Percentiles rank a stretch among this genome's conserved stretches.
Evolutionary conservation across 2,888 invertebrate genomes (phyloP).

Genomic region (Syrphus vitripennis): DNA sequence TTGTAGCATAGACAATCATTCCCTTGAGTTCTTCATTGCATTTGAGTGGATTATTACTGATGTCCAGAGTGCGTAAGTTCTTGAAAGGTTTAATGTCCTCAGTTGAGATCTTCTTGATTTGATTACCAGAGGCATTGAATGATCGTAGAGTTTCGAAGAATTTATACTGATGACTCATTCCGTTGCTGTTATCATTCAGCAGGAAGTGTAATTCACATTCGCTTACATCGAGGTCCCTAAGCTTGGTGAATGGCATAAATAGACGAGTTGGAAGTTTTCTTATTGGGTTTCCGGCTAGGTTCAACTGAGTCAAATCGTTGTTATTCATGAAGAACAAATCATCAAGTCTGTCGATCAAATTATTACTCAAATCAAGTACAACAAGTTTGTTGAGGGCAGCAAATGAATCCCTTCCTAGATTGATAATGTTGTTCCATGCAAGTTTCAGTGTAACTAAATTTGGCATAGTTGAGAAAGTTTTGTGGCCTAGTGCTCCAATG

Average conservation of each 20-base stretch:
- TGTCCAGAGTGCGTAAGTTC: constrained; percentile 81
- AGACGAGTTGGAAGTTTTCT: constrained; percentile 85
- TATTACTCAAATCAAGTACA: constrained; percentile 88
- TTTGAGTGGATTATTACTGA: constrained; percentile 85
- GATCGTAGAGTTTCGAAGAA: constrained; percentile 83
- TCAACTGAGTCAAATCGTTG: constrained; percentile 84
- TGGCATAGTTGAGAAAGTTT: constrained; percentile 88
- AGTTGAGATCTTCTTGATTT: constrained; percentile 77
- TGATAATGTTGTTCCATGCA: constrained; percentile 85
- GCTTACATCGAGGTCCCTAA: constrained; percentile 87
- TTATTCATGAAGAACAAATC: constrained; percentile 86
- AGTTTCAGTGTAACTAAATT: constrained; percentile 86
- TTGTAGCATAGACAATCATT: constrained; percentile 82
- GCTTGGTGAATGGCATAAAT: constrained; percentile 84
- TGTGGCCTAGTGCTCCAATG: constrained; percentile 84
- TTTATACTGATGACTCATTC: constrained; percentile 76
- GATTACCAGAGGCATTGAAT: constrained; percentile 82
- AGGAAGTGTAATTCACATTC: constrained; percentile 86
- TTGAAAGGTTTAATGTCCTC: constrained; percentile 78
- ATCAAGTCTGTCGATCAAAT: constrained; percentile 85
- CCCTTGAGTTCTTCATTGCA: constrained; percentile 87
- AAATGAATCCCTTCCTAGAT: constrained; percentile 83
- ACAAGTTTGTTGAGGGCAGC: constrained; percentile 84
- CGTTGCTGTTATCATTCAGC: constrained; percentile 83
- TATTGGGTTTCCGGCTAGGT: constrained; percentile 88